phyloP scores from a whole-genome alignment of 2,888 invertebrate species.

The Cantharis rufa region DNA sequence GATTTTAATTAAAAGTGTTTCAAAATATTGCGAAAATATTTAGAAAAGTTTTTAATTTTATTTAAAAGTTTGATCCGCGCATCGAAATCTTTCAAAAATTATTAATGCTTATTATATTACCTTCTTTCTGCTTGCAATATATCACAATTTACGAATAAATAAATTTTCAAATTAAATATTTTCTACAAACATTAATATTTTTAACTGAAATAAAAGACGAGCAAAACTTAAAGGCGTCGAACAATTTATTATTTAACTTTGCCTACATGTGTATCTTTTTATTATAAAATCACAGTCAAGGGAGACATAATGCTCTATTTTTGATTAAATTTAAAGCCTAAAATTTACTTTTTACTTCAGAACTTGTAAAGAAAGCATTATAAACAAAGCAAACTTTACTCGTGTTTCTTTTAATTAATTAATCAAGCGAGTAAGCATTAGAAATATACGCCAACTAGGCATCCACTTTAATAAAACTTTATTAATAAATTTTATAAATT shows the following conservation, averaged over 20 bases:
- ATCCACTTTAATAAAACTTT: not conserved
- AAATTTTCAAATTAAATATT: not conserved
- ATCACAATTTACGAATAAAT: not conserved
- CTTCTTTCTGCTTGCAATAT: not conserved
- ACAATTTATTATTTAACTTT: constrained; percentile 8
- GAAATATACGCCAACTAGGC: not conserved
- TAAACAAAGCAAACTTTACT: constrained; percentile 14
- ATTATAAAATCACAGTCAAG: constrained; percentile 31
- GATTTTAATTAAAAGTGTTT: not conserved
- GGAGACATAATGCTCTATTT: constrained; percentile 32
- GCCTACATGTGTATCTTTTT: constrained; percentile 28
- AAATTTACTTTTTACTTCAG: constrained; percentile 9
- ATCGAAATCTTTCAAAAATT: not conserved
- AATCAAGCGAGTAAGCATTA: constrained; percentile 4
- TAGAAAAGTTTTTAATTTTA: not conserved
- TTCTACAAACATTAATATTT: not conserved
- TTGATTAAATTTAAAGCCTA: constrained; percentile 35
- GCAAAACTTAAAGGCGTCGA: not conserved
- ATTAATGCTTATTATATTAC: too few species aligned
- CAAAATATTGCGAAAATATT: not conserved
- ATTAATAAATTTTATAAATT: not conserved
- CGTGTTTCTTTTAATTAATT: constrained; percentile 21
- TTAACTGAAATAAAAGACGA: not conserved
- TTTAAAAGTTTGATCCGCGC: not conserved
- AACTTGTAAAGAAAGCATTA: constrained; percentile 21